Base-by-base conservation (phyloP, 64 coral and sea anemone species). In the Hydrozoanthus tunicans region DNA sequence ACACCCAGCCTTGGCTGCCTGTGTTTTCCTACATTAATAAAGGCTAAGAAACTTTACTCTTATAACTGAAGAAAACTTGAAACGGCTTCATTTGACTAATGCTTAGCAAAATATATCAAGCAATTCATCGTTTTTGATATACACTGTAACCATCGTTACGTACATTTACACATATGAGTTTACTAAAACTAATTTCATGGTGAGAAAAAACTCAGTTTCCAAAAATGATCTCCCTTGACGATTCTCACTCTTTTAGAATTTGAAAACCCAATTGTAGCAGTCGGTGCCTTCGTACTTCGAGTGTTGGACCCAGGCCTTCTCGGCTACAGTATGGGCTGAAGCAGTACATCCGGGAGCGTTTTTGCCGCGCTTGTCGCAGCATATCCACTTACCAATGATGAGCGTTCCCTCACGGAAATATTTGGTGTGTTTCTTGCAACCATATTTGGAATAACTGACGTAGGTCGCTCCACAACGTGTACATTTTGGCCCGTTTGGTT, bases 311-410 rank as follows among this genome's bases (percentile, higher is more conserved):
- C 84, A 88, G 67, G 26, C 69, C 53, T 56, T 88, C 56, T 59
- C 55, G 10, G 11, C 56, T 5, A 12, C 15, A 14, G 69, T 88
- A 54, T 88, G 84, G 54, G 20, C 74, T 25, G 84, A 59, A 2
- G 68, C 69, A 2, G 54, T 88, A 74, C 84, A 88, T 15, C 84
- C 84, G 9, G 84, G 55, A 60, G 69, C 84, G 4, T 88, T 60
- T 20, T 27, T 88, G 0, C 84, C 84, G 6, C 84, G 84, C 56
- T 88, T 88, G 24, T 75, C 56, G 54, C 84, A 88, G 7, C 84
- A 88, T 56, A 62, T 74, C 84, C 84, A 88, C 55, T 88, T 88
- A 6, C 84, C 84, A 88, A 59, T 75, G 69, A 88, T 88, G 12
- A 88, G 23, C 15, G 67, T 88, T 14, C 84, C 84, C 20, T 74